phyloP scores from a whole-genome alignment of 2,113 vertebrate genomes.

The Mustela nigripes region DNA sequence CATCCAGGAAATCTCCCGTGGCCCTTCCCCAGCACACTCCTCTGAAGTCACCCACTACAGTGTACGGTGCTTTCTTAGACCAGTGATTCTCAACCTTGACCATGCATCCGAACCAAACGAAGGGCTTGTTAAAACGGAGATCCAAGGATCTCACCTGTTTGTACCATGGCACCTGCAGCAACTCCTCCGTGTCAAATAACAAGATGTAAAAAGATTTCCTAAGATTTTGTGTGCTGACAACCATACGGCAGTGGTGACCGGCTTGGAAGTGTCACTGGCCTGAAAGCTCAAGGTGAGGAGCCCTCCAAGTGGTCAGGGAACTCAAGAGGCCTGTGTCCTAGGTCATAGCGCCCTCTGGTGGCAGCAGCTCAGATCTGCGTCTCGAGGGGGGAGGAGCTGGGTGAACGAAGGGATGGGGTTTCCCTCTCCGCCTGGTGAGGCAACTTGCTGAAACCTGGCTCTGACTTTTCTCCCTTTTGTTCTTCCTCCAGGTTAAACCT shows the following conservation, averaged over 20 bases:
- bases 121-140: neutral
- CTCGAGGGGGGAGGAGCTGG: neutral
- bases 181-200: neutral
- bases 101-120: neutral
- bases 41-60: neutral
- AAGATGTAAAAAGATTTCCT: neutral
- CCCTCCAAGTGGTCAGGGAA: fast-evolving
- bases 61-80: neutral
- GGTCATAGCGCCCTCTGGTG: conserved; percentile 73
- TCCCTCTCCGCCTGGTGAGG: neutral
- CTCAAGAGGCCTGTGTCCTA: neutral
- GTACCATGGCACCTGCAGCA: neutral
- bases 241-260: neutral
- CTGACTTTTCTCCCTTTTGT: neutral
- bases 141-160: neutral
- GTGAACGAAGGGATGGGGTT: neutral
- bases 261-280: neutral
- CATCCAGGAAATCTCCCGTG: neutral
- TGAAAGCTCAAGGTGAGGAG: too few species aligned
- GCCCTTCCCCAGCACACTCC: neutral
- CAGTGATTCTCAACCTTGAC: neutral
- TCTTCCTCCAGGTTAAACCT: neutral
- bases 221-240: neutral
- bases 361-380: neutral
- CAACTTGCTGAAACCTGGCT: neutral